These are phyloP conservation scores for Syngnathus scovelli DNA, from an alignment of 2,113 vertebrate species.

Conservation along the genomic window DNA sequence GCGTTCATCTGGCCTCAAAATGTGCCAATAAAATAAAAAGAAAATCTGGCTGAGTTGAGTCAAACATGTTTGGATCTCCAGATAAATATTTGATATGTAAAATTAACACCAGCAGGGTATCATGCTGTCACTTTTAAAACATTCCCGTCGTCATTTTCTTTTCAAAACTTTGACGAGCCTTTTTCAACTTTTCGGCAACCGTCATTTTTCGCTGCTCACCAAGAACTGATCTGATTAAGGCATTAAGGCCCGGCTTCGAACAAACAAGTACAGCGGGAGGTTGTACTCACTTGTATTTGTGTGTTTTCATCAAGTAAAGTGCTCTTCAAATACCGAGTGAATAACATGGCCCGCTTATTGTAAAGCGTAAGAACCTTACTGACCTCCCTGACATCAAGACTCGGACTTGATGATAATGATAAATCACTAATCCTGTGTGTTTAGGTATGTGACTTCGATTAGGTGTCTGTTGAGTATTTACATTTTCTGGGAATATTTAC, in stretches of 20 bases:
- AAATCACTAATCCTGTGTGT: slow-evolving; percentile 55
- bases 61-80: slow-evolving; percentile 32
- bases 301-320: slow-evolving; percentile 60
- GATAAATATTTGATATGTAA: slow-evolving; percentile 53
- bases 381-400: slow-evolving; percentile 42
- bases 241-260: slow-evolving; percentile 42
- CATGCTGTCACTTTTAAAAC: slow-evolving; percentile 10
- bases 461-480: slow-evolving; percentile 8
- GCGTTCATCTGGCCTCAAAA: not conserved
- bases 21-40: not conserved
- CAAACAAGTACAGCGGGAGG: slow-evolving; percentile 52
- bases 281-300: slow-evolving; percentile 31
- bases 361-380: slow-evolving; percentile 56
- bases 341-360: slow-evolving; percentile 52
- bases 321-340: slow-evolving; percentile 46
- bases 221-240: slow-evolving; percentile 60
- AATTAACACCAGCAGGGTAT: slow-evolving; percentile 25
- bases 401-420: slow-evolving; percentile 42
- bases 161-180: slow-evolving; percentile 10
- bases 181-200: too few species aligned
- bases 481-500: slow-evolving; percentile 31
- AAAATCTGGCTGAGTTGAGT: slow-evolving; percentile 20
- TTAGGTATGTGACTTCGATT: slow-evolving; percentile 51
- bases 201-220: slow-evolving; percentile 3
- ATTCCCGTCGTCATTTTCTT: slow-evolving; percentile 22